Evolutionary conservation across 2,797 vertebrate genomes (phyloP).

Genomic region (Kryptopterus vitreolus): DNA sequence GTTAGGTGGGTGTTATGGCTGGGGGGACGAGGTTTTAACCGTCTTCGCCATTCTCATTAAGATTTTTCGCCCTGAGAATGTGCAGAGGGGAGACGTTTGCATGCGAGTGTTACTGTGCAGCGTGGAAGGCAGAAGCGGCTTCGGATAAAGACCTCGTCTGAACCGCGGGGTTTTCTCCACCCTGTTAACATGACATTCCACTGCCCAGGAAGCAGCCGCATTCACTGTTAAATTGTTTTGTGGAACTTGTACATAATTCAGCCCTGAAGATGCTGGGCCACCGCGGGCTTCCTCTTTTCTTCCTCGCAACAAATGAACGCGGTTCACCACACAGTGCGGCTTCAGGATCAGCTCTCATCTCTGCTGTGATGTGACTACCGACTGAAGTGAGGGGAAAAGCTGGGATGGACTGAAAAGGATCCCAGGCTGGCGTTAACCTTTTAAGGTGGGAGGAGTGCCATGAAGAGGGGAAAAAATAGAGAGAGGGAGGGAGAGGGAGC

Average conservation of each 20-base stretch:
- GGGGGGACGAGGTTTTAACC: slow-evolving; percentile 57
- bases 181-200: slow-evolving; percentile 52
- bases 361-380: slow-evolving; percentile 41
- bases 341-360: slow-evolving; percentile 41
- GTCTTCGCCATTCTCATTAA: slow-evolving; percentile 56
- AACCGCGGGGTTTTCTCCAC: slow-evolving; percentile 65
- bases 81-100: not conserved
- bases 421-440: slow-evolving; percentile 59
- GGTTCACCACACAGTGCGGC: slow-evolving; percentile 56
- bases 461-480: slow-evolving; percentile 70
- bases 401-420: slow-evolving; percentile 61
- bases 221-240: slow-evolving; percentile 41
- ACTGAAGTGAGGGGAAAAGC: slow-evolving; percentile 27
- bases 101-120: slow-evolving; percentile 3
- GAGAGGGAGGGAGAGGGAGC: slow-evolving; percentile 57
- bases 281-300: slow-evolving; percentile 50
- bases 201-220: slow-evolving; percentile 33
- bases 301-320: slow-evolving; percentile 49
- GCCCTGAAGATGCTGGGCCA: slow-evolving; percentile 44
- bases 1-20: slow-evolving; percentile 68
- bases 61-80: slow-evolving; percentile 40
- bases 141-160: slow-evolving; percentile 56
- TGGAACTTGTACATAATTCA: slow-evolving; percentile 36
- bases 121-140: slow-evolving; percentile 23
- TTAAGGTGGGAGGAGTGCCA: slow-evolving; percentile 65